Conservation (phyloP, 2,797 vertebrate species). For the Coendou prehensilis region DNA sequence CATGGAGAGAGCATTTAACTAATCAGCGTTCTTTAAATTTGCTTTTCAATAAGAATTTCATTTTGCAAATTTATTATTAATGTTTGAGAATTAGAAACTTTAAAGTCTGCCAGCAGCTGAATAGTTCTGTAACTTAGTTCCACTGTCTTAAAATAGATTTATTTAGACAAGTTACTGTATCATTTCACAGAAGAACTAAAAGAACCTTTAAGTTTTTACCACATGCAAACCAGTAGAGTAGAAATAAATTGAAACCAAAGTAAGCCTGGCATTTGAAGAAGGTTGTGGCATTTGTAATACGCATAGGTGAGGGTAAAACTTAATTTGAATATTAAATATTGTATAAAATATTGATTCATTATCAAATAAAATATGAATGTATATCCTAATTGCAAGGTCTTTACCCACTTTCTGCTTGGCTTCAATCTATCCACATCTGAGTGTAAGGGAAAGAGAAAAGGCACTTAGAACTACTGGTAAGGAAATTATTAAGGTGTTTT, state of each 20-base stretch:
- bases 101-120: not conserved
- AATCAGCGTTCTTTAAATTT: conserved; percentile 40
- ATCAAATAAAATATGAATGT: conserved; percentile 39
- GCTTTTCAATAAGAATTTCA: conserved; percentile 12
- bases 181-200: conserved; percentile 5
- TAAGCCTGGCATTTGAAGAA: not conserved
- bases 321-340: not conserved
- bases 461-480: not conserved
- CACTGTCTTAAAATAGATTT: conserved; percentile 26
- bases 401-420: not conserved
- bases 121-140: not conserved
- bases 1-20: not conserved
- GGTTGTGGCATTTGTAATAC: not conserved
- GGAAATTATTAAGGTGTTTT: not conserved
- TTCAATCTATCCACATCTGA: not conserved
- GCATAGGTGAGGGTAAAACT: not conserved
- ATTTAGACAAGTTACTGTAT: not conserved
- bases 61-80: conserved; percentile 25
- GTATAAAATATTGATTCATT: not conserved
- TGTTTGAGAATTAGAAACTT: conserved; percentile 31
- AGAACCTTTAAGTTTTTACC: not conserved
- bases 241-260: conserved; percentile 22
- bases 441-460: not conserved
- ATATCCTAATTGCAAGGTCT: not conserved
- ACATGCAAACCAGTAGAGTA: not conserved